phyloP scores from a whole-genome alignment of 2,888 invertebrate genomes.

The Oasisia sp. region DNA sequence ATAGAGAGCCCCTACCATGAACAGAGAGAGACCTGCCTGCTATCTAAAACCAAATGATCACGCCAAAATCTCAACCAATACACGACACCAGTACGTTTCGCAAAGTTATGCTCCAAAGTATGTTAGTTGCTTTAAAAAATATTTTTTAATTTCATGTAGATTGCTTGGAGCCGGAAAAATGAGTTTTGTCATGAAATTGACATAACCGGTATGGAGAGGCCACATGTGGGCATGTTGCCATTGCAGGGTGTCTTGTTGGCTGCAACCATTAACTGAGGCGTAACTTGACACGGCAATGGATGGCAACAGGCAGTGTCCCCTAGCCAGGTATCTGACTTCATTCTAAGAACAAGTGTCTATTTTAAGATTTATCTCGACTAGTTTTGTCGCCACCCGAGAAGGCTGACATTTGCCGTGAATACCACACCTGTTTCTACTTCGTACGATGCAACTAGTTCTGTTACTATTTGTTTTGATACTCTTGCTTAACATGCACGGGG shows the following conservation, averaged over 20 bases:
- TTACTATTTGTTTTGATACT: neutral
- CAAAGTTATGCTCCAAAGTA: too few species aligned
- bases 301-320: neutral
- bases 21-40: too few species aligned
- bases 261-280: neutral
- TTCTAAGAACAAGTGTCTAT: neutral
- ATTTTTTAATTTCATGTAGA: neutral
- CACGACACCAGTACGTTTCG: too few species aligned
- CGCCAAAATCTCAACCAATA: too few species aligned
- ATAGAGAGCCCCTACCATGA: too few species aligned
- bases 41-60: too few species aligned
- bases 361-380: neutral
- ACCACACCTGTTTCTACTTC: neutral
- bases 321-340: neutral
- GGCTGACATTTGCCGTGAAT: neutral
- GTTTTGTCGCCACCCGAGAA: neutral
- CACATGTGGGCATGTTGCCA: neutral
- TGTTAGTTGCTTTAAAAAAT: too few species aligned
- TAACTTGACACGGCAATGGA: neutral
- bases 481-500: neutral
- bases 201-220: neutral
- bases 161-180: neutral
- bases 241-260: neutral
- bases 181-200: neutral
- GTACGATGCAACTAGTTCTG: neutral